Conservation (phyloP, 2,113 vertebrate species). For the Toxotes jaculatrix region DNA sequence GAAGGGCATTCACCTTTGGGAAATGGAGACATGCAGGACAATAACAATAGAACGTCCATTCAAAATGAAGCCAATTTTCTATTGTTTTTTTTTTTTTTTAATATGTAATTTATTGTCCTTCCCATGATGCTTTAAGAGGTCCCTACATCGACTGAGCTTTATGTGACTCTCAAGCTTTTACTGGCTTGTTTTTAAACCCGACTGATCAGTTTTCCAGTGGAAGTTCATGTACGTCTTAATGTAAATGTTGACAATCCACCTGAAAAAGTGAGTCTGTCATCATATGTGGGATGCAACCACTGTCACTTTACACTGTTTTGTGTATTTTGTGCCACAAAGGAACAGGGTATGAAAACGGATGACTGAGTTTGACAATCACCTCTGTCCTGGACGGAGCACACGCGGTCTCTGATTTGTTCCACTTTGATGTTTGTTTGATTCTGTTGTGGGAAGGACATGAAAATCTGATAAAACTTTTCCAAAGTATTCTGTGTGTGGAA, state of each 20-base stretch:
- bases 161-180: constrained; percentile 23
- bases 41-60: not conserved
- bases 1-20: not conserved
- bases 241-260: constrained; percentile 41
- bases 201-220: not conserved
- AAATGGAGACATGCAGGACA: constrained; percentile 16
- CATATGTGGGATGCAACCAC: constrained; percentile 29
- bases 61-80: not conserved
- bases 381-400: constrained; percentile 13
- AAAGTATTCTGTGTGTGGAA: constrained; percentile 40
- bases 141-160: constrained; percentile 21
- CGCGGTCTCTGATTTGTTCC: not conserved
- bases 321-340: constrained; percentile 30
- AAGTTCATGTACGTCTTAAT: constrained; percentile 22
- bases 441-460: constrained; percentile 25
- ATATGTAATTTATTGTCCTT: constrained; percentile 18
- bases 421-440: constrained; percentile 25
- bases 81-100: not conserved
- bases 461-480: constrained; percentile 52
- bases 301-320: constrained; percentile 53
- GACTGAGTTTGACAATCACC: not conserved
- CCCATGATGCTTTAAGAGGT: constrained; percentile 14
- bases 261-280: constrained; percentile 5
- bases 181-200: constrained; percentile 16
- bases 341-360: not conserved